Evolutionary conservation across 2,797 vertebrate species (phyloP), one percentile per base, ranked within the genome.

Genomic region (Oreochromis mossambicus): DNA sequence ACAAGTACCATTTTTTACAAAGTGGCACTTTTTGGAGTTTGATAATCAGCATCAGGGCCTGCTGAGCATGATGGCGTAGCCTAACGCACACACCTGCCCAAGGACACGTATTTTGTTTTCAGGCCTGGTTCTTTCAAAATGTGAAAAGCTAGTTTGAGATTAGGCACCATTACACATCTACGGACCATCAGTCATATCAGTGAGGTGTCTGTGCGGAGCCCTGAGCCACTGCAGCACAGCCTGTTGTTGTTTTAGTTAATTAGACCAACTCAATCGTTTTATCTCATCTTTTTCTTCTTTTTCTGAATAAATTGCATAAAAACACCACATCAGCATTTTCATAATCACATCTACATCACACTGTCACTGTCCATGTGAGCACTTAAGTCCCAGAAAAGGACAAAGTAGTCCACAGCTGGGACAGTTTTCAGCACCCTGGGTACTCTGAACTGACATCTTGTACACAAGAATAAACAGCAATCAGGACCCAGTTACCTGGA

Each of bases 131-230:
- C 36, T 15, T 43, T 43, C n/a, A 41, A 43, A 68, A 24, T 6
- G 36, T 24, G 36, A 6, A 0, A 68, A 43, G 21, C 13, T 68
- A n/a, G 36, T 68, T 68, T 15, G n/a, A 41, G 13, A 24, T 68
- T 4, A 15, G 36, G 34, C 1, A 21, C 34, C 19, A 0, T 1
- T n/a, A 66, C n/a, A 68, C 7, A 14, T 38, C 19, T 63, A 61
- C 2, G 3, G 29, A 34, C 5, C 15, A 48, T 48, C 46, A 61
- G 15, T 61, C 13, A 15, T 7, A 46, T 46, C 13, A 46, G 12
- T 43, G 41, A 46, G 43, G 43, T 14, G 43, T 46, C 43, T 46
- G 12, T 14, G 5, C 15, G 17, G 14, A 48, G 46, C 7, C 46
- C 46, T 7, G 12, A 15, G 5, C 11, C 41, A 43, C 41, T 12